Evolutionary conservation across 2,888 invertebrate genomes (phyloP).

Genomic region (Neoscelio sp.): DNA sequence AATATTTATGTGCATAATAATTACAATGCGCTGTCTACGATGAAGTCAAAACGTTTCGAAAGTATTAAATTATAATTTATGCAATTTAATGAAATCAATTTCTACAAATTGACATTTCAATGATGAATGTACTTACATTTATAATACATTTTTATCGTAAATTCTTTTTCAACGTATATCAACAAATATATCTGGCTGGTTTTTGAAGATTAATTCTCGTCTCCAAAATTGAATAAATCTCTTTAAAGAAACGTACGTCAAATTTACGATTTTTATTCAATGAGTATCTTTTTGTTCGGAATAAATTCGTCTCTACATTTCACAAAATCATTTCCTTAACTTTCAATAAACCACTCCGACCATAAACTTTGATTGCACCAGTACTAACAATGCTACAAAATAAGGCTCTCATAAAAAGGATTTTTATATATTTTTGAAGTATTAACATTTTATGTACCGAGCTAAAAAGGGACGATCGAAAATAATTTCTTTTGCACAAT

Average conservation of each 20-base stretch:
- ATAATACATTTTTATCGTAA: too few relatives aligned
- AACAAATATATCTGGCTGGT: too few relatives aligned
- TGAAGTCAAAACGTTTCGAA: neutral
- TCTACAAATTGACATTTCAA: neutral
- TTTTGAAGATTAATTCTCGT: too few relatives aligned
- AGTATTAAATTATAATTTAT: conserved; percentile 16
- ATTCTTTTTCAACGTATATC: too few relatives aligned
- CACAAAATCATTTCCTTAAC: conserved; percentile 36
- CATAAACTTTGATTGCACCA: conserved; percentile 42
- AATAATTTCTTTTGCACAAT: conserved; percentile 29
- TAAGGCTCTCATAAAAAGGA: conserved; percentile 37
- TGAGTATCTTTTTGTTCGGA: conserved; percentile 22
- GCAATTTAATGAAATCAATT: conserved; percentile 6
- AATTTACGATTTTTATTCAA: conserved; percentile 17
- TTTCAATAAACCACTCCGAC: conserved; percentile 31
- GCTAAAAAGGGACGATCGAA: conserved; percentile 15
- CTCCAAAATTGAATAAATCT: too few relatives aligned
- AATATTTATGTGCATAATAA: conserved; percentile 26
- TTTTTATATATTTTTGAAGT: too few relatives aligned
- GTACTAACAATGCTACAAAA: conserved; percentile 5
- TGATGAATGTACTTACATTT: conserved; percentile 2
- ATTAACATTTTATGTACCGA: conserved; percentile 41
- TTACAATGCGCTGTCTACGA: neutral
- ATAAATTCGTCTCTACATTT: neutral
- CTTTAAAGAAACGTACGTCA: conserved; percentile 5